A percentile compares a stretch with the other conserved stretches of the same genome.
These are phyloP conservation scores for Nymphicus hollandicus DNA, from an alignment of 2,113 vertebrate species.

Conservation along the genomic window DNA sequence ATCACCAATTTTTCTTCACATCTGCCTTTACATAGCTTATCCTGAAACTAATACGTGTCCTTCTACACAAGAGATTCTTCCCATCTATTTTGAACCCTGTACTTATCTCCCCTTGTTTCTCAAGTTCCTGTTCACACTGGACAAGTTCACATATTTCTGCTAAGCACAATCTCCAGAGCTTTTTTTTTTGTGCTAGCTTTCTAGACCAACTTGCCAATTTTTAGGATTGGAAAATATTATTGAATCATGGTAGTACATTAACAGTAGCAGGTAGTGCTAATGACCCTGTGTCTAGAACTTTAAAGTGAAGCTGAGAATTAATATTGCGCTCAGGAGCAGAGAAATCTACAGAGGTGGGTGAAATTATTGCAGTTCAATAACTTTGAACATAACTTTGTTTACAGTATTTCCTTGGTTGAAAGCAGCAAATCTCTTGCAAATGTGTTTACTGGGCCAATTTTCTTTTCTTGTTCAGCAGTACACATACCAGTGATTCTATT, in stretches of 20 bases:
- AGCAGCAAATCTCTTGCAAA: neutral
- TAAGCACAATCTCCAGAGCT: neutral
- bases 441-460: neutral
- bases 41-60: neutral
- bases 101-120: neutral
- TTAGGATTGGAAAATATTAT: neutral
- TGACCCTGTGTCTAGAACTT: neutral
- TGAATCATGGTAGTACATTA: neutral
- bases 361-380: neutral
- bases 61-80: neutral
- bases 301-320: neutral
- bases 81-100: neutral
- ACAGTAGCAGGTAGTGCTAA: neutral
- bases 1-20: neutral
- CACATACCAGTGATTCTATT: neutral
- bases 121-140: neutral
- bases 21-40: neutral
- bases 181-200: neutral
- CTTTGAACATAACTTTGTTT: neutral
- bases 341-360: neutral
- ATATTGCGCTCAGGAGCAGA: neutral
- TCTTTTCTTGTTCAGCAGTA: neutral
- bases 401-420: neutral
- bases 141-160: neutral
- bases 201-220: neutral